Evolutionary conservation across 2,888 invertebrate species (phyloP).

Genomic region (Drosophila engyochracea): DNA sequence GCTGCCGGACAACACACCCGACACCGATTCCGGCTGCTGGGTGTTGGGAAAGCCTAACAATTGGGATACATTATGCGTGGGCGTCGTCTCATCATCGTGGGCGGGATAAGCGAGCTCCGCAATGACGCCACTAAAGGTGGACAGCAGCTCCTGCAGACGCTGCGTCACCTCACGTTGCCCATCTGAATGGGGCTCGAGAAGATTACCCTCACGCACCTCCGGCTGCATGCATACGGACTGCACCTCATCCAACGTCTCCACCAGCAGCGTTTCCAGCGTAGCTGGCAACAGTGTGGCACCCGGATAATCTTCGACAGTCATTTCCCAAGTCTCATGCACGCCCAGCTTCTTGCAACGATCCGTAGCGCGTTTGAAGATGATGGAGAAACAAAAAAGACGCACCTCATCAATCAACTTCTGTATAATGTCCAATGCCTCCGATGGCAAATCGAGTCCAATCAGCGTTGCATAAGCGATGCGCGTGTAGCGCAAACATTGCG

Average conservation of each 20-base stretch:
- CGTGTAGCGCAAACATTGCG: conserved; percentile 92
- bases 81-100: conserved; percentile 87
- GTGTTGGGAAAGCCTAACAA: conserved; percentile 88
- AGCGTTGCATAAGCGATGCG: conserved; percentile 92
- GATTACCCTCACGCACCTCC: conserved; percentile 87
- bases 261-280: conserved; percentile 90
- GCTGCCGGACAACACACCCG: conserved; percentile 59
- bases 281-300: conserved; percentile 92
- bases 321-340: conserved; percentile 93
- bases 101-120: conserved; percentile 90
- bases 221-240: conserved; percentile 90
- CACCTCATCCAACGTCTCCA: conserved; percentile 90
- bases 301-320: conserved; percentile 93
- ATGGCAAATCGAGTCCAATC: conserved; percentile 93
- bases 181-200: conserved; percentile 85
- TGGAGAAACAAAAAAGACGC: conserved; percentile 93
- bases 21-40: conserved; percentile 76
- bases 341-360: conserved; percentile 90
- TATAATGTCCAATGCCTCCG: conserved; percentile 94
- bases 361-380: conserved; percentile 93
- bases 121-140: conserved; percentile 89
- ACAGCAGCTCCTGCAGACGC: conserved; percentile 87
- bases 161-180: conserved; percentile 85
- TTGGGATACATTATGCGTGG: conserved; percentile 87
- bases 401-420: conserved; percentile 94